Evolutionary conservation across 2,888 invertebrate genomes (phyloP), one percentile per base, ranked within the genome.

Genomic region (Rhamphomyia laevipes): DNA sequence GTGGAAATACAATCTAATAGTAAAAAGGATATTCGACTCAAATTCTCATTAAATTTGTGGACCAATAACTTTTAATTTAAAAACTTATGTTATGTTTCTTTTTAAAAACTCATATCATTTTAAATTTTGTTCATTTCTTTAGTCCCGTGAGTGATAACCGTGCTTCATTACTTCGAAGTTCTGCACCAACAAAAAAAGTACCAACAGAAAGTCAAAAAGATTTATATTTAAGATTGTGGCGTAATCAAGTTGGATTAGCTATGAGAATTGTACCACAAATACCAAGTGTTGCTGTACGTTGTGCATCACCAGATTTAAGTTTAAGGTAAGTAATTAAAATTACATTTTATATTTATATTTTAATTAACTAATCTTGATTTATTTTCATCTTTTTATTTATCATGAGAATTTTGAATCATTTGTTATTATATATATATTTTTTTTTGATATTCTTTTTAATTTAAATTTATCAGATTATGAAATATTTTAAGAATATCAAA

Each of bases 121-220:
- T 21, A 4, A 21, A 21, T 27, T 15, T 50, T 37, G n/a, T 40
- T 38, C 45, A 52, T 15, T 46, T 55, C 68, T 73, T 55, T 69
- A 94, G 93, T 16, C 95, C 95, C 13, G 89, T 94, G 23, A 95
- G 87, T 67, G 97, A 99, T 67, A 95, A 94, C 63, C 81, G 97
- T 57, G 95, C 96, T 0, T 96, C 96, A 0, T 75, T 99, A 21
- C 73, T 99, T 52, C 78, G 97, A 50, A 84, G 89, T 57, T 87
- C 91, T 7, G 85, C 91, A 1, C 78, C 90, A 6, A 84, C 90
- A 0, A 83, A 91, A 61, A 94, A 94, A 65, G 86, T 91, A 10
- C 84, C 92, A 48, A 91, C 89, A 57, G 96, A 96, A 71, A 68
- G 69, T 46, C 70, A 71, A 60, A 77, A 93, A 57, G 96, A 96